These are phyloP conservation scores for Scotopteryx bipunctaria DNA, from an alignment of 2,888 invertebrate species.

Conservation along the genomic window DNA sequence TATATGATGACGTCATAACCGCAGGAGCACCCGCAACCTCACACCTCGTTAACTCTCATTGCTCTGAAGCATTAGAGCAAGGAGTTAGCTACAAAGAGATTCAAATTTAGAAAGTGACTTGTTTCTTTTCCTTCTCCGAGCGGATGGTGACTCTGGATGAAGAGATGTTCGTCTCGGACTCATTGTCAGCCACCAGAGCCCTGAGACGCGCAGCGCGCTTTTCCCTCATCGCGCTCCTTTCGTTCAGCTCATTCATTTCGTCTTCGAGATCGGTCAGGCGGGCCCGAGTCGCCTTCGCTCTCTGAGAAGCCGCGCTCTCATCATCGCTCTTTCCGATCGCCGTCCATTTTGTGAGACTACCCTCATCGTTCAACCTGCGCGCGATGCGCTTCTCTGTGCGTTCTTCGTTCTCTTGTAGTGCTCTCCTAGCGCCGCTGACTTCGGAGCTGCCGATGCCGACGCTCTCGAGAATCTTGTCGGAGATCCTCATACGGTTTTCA, in stretches of 20 bases:
- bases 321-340: constrained; percentile 78
- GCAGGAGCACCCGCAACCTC: constrained; percentile 68
- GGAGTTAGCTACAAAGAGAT: constrained; percentile 36
- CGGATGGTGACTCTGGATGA: constrained; percentile 69
- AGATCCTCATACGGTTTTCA: constrained; percentile 83
- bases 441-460: constrained; percentile 85
- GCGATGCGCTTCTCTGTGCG: constrained; percentile 76
- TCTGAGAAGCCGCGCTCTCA: constrained; percentile 83
- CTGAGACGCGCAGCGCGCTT: constrained; percentile 87
- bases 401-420: constrained; percentile 75
- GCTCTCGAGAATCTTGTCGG: constrained; percentile 86
- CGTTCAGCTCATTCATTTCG: constrained; percentile 88
- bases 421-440: constrained; percentile 73
- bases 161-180: constrained; percentile 64
- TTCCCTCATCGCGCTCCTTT: constrained; percentile 87
- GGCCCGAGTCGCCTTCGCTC: constrained; percentile 87
- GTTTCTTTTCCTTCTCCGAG: constrained; percentile 76
- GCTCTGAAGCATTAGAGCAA: constrained; percentile 50
- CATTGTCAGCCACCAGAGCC: constrained; percentile 86
- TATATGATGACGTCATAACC: constrained; percentile 59
- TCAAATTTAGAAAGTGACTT: constrained; percentile 71
- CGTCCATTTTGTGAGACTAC: constrained; percentile 85
- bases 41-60: constrained; percentile 54
- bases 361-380: constrained; percentile 68
- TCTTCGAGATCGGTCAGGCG: constrained; percentile 88